These are phyloP conservation scores for Numenius arquata DNA, from an alignment of 2,113 vertebrate species.

Conservation along the genomic window DNA sequence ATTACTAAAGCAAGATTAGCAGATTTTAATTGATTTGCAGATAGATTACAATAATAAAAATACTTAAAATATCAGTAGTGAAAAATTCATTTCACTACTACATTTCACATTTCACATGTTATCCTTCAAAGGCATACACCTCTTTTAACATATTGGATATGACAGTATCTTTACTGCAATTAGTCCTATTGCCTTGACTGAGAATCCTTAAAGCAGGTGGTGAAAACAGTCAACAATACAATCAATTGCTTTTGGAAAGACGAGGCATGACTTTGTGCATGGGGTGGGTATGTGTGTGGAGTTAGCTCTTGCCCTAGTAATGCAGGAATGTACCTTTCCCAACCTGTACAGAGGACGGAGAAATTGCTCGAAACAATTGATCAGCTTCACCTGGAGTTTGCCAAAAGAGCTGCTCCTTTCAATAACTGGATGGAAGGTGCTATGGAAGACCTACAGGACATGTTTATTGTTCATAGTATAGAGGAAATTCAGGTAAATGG, in stretches of 20 bases:
- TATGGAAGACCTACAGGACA: slow-evolving; percentile 89
- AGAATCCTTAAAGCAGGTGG: background rate
- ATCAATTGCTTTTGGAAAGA: background rate
- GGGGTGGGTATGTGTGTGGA: background rate
- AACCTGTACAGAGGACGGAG: slow-evolving; percentile 74
- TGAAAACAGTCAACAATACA: background rate
- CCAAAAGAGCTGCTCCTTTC: slow-evolving; percentile 83
- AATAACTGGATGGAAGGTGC: slow-evolving; percentile 89
- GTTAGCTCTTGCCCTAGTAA: background rate
- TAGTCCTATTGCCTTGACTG: background rate
- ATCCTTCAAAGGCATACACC: background rate
- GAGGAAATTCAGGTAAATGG: slow-evolving; percentile 93
- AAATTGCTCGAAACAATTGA: slow-evolving; percentile 83
- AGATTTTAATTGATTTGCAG: background rate
- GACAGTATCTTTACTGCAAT: background rate
- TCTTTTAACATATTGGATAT: background rate
- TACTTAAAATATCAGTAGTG: background rate
- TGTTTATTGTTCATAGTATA: slow-evolving; percentile 92
- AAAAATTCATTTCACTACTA: background rate
- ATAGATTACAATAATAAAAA: background rate
- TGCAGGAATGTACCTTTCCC: background rate
- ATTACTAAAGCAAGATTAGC: background rate
- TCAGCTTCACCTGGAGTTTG: slow-evolving; percentile 82
- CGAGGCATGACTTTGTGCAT: background rate
- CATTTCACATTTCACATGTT: background rate